phyloP scores from a whole-genome alignment of 2,888 invertebrate genomes.

The Laspeyria flexula region DNA sequence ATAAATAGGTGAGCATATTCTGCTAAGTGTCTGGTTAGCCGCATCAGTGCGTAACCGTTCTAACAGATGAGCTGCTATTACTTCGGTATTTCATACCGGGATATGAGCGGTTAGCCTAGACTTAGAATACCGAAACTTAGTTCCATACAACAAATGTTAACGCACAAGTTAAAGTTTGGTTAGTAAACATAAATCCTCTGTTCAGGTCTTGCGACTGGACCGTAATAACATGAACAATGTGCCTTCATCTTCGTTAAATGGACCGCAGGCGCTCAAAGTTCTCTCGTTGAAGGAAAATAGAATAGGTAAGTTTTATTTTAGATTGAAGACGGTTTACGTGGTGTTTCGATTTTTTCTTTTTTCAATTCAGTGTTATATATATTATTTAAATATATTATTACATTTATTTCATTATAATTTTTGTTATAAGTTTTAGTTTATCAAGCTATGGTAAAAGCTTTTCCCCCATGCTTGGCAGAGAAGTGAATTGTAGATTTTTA shows the following conservation, averaged over 20 bases:
- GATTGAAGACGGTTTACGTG: background rate
- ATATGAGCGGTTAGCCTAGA: background rate
- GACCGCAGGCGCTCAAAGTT: conserved; percentile 90
- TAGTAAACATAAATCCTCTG: conserved; percentile 35
- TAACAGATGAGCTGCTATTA: background rate
- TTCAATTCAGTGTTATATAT: too few relatives aligned
- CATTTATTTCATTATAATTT: too few relatives aligned
- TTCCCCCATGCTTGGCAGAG: too few relatives aligned
- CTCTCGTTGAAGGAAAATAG: conserved; percentile 92
- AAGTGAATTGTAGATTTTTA: too few relatives aligned
- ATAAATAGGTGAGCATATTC: background rate
- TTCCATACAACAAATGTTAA: conserved; percentile 16
- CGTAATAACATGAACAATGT: conserved; percentile 91
- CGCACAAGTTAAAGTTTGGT: conserved; percentile 18
- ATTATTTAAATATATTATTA: too few relatives aligned
- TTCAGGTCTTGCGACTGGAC: conserved; percentile 92
- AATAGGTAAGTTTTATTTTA: conserved; percentile 87
- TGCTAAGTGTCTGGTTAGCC: background rate
- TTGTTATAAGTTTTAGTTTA: too few relatives aligned
- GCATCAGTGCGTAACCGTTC: background rate
- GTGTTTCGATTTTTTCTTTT: too few relatives aligned
- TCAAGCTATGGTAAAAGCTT: too few relatives aligned
- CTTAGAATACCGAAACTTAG: background rate
- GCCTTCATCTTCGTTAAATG: conserved; percentile 93
- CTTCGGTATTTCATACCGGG: background rate